Conservation (phyloP, 2,888 invertebrate species). For the Oconnorella tubifera region DNA sequence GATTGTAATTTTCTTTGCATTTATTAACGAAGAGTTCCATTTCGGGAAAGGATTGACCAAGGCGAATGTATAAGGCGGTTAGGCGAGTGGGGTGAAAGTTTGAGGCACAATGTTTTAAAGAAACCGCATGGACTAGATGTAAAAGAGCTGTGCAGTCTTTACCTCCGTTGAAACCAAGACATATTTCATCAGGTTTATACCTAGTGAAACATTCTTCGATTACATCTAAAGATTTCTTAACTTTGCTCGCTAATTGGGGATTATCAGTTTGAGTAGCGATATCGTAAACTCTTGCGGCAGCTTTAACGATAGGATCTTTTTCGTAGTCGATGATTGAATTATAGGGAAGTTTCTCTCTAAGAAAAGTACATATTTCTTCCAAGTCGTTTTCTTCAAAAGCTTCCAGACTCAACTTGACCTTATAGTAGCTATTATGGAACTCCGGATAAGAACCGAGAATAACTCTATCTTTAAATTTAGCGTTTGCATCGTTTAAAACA, state of each 20-base stretch:
- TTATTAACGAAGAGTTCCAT: slow-evolving; percentile 74
- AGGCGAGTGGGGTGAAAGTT: slow-evolving; percentile 55
- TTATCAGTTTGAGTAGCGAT: not conserved
- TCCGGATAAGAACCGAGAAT: slow-evolving; percentile 64
- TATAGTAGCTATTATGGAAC: slow-evolving; percentile 59
- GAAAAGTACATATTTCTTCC: slow-evolving; percentile 47
- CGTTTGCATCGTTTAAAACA: slow-evolving; percentile 58
- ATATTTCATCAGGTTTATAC: slow-evolving; percentile 74
- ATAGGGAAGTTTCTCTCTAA: slow-evolving; percentile 16
- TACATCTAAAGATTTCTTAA: slow-evolving; percentile 49
- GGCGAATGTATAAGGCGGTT: slow-evolving; percentile 75
- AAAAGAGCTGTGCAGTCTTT: slow-evolving; percentile 95
- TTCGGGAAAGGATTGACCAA: slow-evolving; percentile 77
- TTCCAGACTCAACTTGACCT: slow-evolving; percentile 61
- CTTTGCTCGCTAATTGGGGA: slow-evolving; percentile 17
- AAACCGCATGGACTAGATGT: slow-evolving; percentile 63
- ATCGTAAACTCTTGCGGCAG: slow-evolving; percentile 44
- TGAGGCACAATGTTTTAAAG: slow-evolving; percentile 46
- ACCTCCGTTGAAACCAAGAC: slow-evolving; percentile 94
- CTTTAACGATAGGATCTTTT: slow-evolving; percentile 50
- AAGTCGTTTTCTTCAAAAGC: slow-evolving; percentile 53
- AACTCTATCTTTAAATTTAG: slow-evolving; percentile 57
- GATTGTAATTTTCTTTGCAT: slow-evolving; percentile 63
- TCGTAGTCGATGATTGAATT: slow-evolving; percentile 57
- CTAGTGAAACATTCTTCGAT: slow-evolving; percentile 62